Percentiles rank a stretch among this genome's conserved stretches.
These are phyloP conservation scores for Hyposoter dolosus DNA, from an alignment of 2,888 invertebrate genomes.

Conservation along the genomic window DNA sequence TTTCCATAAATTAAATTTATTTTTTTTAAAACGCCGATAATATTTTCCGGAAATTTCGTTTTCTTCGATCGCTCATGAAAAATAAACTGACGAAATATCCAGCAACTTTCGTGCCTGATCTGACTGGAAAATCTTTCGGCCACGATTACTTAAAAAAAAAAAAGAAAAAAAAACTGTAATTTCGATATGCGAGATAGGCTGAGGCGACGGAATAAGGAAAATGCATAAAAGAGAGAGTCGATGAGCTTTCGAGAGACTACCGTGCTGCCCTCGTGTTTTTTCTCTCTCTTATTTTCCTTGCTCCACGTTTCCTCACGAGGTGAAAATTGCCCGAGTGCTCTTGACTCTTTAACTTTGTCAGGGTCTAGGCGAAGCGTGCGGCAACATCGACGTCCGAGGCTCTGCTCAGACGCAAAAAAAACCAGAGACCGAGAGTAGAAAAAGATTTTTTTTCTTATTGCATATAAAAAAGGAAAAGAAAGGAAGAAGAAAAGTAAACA, in stretches of 20 bases:
- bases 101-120: neutral
- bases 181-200: neutral
- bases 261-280: conserved; percentile 33
- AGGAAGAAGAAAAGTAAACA: neutral
- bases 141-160: no score
- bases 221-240: conserved; percentile 20
- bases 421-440: neutral
- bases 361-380: conserved; percentile 37
- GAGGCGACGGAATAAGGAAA: neutral
- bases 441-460: neutral
- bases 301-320: conserved; percentile 27
- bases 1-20: neutral
- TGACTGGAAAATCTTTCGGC: neutral
- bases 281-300: conserved; percentile 4
- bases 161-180: neutral
- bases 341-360: conserved; percentile 52
- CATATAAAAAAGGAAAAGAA: conserved; percentile 3
- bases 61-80: neutral
- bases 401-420: conserved; percentile 15
- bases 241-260: conserved; percentile 42
- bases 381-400: conserved; percentile 15
- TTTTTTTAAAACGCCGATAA: neutral
- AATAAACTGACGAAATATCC: neutral
- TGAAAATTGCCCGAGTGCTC: conserved; percentile 43
- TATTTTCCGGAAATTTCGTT: neutral